phyloP scores from a whole-genome alignment of 2,113 vertebrate genomes.

The Nymphicus hollandicus region DNA sequence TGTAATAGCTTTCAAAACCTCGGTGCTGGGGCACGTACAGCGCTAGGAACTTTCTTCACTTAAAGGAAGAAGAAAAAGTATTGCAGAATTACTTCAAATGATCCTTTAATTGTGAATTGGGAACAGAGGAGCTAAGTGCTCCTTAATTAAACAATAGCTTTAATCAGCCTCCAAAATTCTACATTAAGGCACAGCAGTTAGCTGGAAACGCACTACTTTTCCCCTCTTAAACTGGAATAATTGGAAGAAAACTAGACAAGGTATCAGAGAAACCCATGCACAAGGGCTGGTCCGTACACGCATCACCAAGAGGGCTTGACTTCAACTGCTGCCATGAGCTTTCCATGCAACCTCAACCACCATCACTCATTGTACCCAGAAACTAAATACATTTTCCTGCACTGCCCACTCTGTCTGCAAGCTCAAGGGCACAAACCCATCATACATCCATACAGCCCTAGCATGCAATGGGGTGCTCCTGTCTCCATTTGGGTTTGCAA shows the following conservation, averaged over 20 bases:
- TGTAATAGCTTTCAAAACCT: constrained; percentile 58
- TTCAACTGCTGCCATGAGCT: background rate
- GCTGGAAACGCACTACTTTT: background rate
- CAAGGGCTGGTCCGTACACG: fast-evolving
- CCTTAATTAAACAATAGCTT: constrained; percentile 71
- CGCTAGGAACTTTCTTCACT: constrained; percentile 28
- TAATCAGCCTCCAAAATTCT: constrained; percentile 63
- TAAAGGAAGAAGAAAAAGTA: background rate
- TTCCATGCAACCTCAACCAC: background rate
- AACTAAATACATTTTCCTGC: background rate
- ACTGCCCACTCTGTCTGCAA: background rate
- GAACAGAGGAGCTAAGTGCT: constrained; percentile 58
- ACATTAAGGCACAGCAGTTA: constrained; percentile 7
- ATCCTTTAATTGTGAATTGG: constrained; percentile 62
- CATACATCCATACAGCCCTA: background rate
- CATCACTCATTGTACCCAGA: background rate
- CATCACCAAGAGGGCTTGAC: background rate
- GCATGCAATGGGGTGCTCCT: fast-evolving
- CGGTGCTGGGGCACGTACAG: constrained; percentile 21
- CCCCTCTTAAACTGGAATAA: background rate
- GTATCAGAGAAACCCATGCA: background rate
- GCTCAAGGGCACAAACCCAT: background rate
- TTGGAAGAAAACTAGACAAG: constrained; percentile 19
- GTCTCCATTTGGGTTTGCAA: background rate
- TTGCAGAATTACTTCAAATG: constrained; percentile 67